These are phyloP conservation scores for Varecia variegata DNA, from an alignment of 2,797 vertebrate genomes.

Conservation along the genomic window DNA sequence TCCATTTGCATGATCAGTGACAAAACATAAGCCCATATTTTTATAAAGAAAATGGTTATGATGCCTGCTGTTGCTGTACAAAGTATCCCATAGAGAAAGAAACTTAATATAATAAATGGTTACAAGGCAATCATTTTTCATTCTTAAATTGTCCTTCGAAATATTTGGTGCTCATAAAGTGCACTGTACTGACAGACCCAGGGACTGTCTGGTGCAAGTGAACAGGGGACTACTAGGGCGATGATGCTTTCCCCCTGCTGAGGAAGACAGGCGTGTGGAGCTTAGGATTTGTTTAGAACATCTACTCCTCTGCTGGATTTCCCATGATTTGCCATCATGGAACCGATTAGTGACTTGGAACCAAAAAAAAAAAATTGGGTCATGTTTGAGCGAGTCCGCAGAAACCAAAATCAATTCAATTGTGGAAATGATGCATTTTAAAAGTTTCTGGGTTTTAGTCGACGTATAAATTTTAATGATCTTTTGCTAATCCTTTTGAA, in stretches of 20 bases:
- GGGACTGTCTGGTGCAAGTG: not conserved
- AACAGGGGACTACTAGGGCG: not conserved
- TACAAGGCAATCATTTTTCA: not conserved
- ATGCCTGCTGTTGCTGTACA: not conserved
- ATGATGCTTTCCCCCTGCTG: not conserved
- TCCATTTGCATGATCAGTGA: not conserved
- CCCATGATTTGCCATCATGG: not conserved
- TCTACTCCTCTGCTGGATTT: not conserved
- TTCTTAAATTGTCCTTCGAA: not conserved
- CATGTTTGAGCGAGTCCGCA: not conserved
- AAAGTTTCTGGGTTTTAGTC: not conserved
- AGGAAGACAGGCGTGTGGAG: not conserved
- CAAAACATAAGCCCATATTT: conserved; percentile 59
- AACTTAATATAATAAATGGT: not conserved
- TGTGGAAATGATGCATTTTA: not conserved
- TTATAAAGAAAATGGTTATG: not conserved
- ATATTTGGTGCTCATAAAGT: not conserved
- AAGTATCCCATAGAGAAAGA: not conserved
- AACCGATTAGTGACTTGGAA: not conserved
- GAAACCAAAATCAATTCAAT: not conserved
- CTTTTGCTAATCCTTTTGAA: conserved; percentile 56
- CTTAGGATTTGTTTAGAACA: not conserved
- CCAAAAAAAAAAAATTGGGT: not conserved
- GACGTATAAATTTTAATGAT: not conserved
- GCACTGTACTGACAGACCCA: not conserved